phyloP scores from a whole-genome alignment of 2,113 vertebrate genomes.

The Corythornis cristatus region DNA sequence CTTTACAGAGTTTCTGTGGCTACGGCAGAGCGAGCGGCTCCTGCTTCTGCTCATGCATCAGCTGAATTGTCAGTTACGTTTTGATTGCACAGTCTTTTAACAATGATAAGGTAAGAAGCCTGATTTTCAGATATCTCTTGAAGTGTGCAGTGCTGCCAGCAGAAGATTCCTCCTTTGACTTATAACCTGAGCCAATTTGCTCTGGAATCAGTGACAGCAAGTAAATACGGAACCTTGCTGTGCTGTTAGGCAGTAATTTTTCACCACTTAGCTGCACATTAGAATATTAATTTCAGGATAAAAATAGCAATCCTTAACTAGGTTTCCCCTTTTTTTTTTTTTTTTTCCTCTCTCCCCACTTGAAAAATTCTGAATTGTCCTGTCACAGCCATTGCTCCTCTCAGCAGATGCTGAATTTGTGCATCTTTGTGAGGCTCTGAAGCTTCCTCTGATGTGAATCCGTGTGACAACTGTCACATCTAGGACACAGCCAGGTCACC shows the following conservation, averaged over 20 bases:
- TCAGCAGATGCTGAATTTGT: neutral
- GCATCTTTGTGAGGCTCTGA: neutral
- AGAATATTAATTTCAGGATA: conserved; percentile 16
- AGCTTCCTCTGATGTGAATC: neutral
- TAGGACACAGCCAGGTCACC: neutral
- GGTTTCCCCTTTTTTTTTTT: neutral
- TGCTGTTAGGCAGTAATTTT: conserved; percentile 30
- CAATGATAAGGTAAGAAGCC: conserved; percentile 66
- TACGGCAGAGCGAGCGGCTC: conserved; percentile 53
- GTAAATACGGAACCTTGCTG: conserved; percentile 61
- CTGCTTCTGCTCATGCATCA: conserved; percentile 52
- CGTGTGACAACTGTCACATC: neutral
- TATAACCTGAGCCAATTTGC: conserved; percentile 57
- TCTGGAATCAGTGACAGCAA: conserved; percentile 55
- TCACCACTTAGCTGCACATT: conserved; percentile 7
- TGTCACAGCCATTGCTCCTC: neutral
- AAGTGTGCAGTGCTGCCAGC: conserved; percentile 66
- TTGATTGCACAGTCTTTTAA: conserved; percentile 66
- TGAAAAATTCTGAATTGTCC: neutral
- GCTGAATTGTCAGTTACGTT: conserved; percentile 63
- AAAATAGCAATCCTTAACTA: neutral
- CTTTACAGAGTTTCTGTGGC: conserved; percentile 38
- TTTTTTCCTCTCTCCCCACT: neutral
- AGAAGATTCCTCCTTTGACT: conserved; percentile 68
- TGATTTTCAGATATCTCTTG: conserved; percentile 55